Evolutionary conservation across 2,888 invertebrate species (phyloP).

Genomic region (Scaptomyza caliginosa): DNA sequence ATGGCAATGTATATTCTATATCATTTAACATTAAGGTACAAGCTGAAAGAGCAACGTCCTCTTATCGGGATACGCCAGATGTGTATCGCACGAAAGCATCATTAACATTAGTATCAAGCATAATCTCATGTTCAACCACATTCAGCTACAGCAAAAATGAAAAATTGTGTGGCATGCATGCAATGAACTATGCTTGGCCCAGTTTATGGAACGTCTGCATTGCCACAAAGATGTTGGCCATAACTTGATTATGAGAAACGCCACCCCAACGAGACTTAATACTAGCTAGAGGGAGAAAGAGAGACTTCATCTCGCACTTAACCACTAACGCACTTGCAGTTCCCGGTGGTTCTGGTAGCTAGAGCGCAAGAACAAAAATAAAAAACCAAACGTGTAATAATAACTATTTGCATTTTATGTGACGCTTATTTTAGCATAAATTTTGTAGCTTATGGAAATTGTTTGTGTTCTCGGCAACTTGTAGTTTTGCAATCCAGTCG

Average conservation of each 20-base stretch:
- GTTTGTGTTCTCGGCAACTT: slow-evolving; percentile 61
- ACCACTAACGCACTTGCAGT: not conserved
- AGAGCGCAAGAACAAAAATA: slow-evolving; percentile 29
- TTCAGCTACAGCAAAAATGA: slow-evolving; percentile 8
- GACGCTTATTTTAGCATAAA: slow-evolving; percentile 76
- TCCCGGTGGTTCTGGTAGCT: not conserved
- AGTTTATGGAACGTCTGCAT: slow-evolving; percentile 2
- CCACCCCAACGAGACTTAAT: slow-evolving; percentile 38
- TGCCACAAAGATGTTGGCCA: slow-evolving; percentile 10
- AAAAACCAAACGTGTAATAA: slow-evolving; percentile 77
- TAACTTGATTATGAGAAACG: slow-evolving; percentile 67
- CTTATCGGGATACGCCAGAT: slow-evolving; percentile 23
- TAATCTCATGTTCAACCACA: slow-evolving; percentile 55
- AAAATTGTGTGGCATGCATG: slow-evolving; percentile 40
- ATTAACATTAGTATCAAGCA: slow-evolving; percentile 61
- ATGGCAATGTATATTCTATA: slow-evolving; percentile 45
- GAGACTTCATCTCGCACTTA: not conserved
- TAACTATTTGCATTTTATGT: slow-evolving; percentile 76
- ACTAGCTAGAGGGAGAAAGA: slow-evolving; percentile 17
- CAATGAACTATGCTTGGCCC: slow-evolving; percentile 46
- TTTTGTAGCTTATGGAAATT: slow-evolving; percentile 73
- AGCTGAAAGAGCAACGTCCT: slow-evolving; percentile 4
- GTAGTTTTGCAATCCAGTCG: slow-evolving; percentile 28
- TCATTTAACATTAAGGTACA: slow-evolving; percentile 52
- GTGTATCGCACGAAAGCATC: slow-evolving; percentile 38